A percentile compares a stretch with the other conserved stretches of the same genome.
Conservation (phyloP, 2,888 invertebrate species). For the Diogma glabrata region DNA sequence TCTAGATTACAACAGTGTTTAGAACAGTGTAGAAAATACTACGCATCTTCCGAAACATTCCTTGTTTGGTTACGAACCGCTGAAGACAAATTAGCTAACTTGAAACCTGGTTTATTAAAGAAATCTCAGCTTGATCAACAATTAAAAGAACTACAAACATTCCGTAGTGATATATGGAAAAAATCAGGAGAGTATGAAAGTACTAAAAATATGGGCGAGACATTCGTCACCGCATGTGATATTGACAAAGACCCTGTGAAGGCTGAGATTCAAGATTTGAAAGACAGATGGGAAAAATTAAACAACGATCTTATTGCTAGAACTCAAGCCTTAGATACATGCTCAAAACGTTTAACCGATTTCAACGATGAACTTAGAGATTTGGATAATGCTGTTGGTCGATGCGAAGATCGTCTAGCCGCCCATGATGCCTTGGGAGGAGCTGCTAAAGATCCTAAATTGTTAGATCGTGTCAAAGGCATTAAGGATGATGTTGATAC, state of each 20-base stretch:
- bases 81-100: constrained; percentile 68
- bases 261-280: constrained; percentile 66
- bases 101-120: constrained; percentile 69
- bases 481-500: constrained; percentile 70
- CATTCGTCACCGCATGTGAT: constrained; percentile 79
- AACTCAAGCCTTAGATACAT: constrained; percentile 52
- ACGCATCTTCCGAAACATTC: constrained; percentile 72
- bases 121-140: constrained; percentile 80
- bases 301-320: constrained; percentile 55
- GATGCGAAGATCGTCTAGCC: constrained; percentile 77
- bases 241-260: constrained; percentile 83
- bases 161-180: constrained; percentile 89
- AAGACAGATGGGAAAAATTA: constrained; percentile 81
- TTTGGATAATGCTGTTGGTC: constrained; percentile 70
- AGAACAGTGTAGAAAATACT: constrained; percentile 87
- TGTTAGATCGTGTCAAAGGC: constrained; percentile 72
- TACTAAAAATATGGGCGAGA: constrained; percentile 73
- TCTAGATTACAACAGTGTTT: constrained; percentile 78
- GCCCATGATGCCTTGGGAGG: constrained; percentile 54
- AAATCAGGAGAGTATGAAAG: constrained; percentile 87
- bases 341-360: constrained; percentile 68
- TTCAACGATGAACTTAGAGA: constrained; percentile 76
- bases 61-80: constrained; percentile 79
- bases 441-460: constrained; percentile 69
- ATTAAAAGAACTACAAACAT: constrained; percentile 72